Evolutionary conservation across 2,113 vertebrate species (phyloP).

Genomic region (Malaclemys terrapin): DNA sequence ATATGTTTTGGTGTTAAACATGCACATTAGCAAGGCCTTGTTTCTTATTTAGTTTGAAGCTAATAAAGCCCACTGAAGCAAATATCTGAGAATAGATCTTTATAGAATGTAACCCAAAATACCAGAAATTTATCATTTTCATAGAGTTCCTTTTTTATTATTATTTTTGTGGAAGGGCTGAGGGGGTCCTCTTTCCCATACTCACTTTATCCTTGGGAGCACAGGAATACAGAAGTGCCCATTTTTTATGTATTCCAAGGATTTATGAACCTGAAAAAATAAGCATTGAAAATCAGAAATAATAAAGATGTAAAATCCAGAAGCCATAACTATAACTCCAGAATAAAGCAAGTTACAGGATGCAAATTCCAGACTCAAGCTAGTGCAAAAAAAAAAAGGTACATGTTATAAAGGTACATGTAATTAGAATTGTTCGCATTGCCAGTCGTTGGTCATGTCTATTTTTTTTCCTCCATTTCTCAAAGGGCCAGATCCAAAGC

Average conservation of each 20-base stretch:
- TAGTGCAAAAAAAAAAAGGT: background rate
- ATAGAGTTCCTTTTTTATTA: background rate
- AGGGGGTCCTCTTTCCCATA: background rate
- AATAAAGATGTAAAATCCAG: background rate
- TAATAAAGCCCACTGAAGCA: background rate
- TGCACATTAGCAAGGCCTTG: background rate
- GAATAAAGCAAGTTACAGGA: background rate
- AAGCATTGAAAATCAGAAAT: background rate
- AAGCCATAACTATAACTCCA: background rate
- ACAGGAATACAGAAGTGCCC: background rate
- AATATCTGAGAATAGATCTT: background rate
- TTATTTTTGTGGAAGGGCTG: background rate
- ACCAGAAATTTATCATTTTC: background rate
- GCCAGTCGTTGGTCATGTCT: background rate
- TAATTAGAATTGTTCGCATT: background rate
- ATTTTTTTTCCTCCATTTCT: background rate
- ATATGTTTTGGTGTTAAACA: background rate
- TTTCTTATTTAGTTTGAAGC: slow-evolving; percentile 8
- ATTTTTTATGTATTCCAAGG: background rate
- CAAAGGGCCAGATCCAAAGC: background rate
- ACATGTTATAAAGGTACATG: background rate
- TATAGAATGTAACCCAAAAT: background rate
- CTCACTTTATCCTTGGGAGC: background rate
- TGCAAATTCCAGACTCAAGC: background rate
- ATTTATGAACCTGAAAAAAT: background rate